Evolutionary conservation across 1,140 invertebrate genomes (phyloP).

Genomic region (Panagrolaimus sp.): DNA sequence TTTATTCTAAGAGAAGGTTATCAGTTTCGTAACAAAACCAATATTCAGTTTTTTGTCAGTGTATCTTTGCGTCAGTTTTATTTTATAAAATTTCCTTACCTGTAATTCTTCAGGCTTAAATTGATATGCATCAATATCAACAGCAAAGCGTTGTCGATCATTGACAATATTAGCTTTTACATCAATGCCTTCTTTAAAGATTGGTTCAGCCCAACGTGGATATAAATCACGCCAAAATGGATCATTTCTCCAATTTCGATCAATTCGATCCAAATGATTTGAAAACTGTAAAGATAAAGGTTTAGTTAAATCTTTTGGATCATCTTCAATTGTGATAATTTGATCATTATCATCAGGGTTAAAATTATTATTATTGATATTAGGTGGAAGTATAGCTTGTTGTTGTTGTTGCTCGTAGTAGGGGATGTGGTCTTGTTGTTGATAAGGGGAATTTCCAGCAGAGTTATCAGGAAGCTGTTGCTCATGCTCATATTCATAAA

Average conservation of each 20-base stretch:
- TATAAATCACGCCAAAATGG: constrained; percentile 56
- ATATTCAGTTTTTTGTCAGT: no score
- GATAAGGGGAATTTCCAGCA: no score
- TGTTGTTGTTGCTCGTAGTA: no score
- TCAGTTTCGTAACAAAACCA: no score
- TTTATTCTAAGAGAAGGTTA: background rate
- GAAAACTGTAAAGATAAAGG: constrained; percentile 47
- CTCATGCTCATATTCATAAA: no score
- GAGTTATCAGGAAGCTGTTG: no score
- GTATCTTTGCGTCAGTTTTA: no score
- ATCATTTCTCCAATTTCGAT: constrained; percentile 54
- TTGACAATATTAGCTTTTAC: constrained; percentile 50
- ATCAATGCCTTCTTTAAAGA: constrained; percentile 56
- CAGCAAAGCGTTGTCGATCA: constrained; percentile 47
- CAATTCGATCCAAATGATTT: constrained; percentile 51
- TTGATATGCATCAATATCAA: constrained; percentile 55
- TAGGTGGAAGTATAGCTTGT: no score
- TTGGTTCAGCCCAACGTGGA: constrained; percentile 54
- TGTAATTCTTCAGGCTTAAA: constrained; percentile 57
- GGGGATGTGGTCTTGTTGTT: no score
- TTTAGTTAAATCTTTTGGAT: background rate
- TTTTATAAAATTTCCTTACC: constrained; percentile 12
- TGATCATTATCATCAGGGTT: no score
- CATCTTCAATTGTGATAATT: no score
- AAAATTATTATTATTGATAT: no score